phyloP scores from a whole-genome alignment of 1,140 invertebrate species.

The Branchinecta lindahli region DNA sequence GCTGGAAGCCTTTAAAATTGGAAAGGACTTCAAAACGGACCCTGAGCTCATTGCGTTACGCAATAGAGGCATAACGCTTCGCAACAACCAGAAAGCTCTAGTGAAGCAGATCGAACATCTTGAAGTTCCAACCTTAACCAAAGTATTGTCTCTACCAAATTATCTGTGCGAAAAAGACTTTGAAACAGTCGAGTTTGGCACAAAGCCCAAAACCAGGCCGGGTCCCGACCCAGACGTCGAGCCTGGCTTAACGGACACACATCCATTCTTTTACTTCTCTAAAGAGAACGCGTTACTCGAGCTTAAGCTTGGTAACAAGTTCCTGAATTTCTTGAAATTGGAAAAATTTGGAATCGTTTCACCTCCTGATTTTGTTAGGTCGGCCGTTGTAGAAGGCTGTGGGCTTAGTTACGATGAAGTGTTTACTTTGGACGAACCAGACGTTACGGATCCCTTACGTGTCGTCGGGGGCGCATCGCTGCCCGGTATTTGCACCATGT shows the following conservation, averaged over 20 bases:
- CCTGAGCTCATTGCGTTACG: conserved; percentile 35
- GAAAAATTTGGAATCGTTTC: conserved; percentile 39
- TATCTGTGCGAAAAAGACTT: conserved; percentile 13
- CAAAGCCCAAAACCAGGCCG: background rate
- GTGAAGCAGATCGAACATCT: conserved; percentile 31
- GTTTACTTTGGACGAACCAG: conserved; percentile 21
- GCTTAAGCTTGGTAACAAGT: conserved; percentile 28
- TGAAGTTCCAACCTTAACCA: conserved; percentile 41
- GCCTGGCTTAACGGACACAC: background rate
- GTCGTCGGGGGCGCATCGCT: conserved; percentile 46
- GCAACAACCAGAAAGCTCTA: conserved; percentile 42
- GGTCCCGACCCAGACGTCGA: background rate
- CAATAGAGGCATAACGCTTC: conserved; percentile 37
- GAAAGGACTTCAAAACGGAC: conserved; percentile 27
- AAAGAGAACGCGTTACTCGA: conserved; percentile 44
- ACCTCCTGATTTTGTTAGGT: conserved; percentile 48
- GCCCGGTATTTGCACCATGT: conserved; percentile 43
- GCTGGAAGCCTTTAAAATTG: conserved; percentile 22
- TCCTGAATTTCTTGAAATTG: conserved; percentile 31
- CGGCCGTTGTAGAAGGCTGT: conserved; percentile 48
- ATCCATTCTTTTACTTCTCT: background rate
- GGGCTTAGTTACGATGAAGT: conserved; percentile 26
- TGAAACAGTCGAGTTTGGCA: background rate
- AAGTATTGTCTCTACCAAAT: conserved; percentile 46
- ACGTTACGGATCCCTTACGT: conserved; percentile 43